Percentiles rank a stretch among this genome's conserved stretches.
Evolutionary conservation across 2,113 vertebrate genomes (phyloP).

Genomic region (Guaruba guarouba): DNA sequence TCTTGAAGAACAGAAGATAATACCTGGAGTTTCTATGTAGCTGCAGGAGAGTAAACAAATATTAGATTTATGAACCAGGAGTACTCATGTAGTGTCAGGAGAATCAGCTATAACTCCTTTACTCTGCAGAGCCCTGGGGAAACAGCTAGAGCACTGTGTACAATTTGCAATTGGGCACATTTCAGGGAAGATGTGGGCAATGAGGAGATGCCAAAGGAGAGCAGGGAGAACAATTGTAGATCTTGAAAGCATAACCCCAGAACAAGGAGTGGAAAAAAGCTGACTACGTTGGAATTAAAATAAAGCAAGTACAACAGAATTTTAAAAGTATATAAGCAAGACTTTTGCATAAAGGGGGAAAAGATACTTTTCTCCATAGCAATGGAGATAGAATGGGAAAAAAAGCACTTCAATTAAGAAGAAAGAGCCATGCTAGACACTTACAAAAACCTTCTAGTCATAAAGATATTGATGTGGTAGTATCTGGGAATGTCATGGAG

Average conservation of each 20-base stretch:
- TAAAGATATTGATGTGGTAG: not conserved
- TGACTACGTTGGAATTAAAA: not conserved
- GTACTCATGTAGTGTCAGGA: not conserved
- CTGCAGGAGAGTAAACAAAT: not conserved
- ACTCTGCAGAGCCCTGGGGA: not conserved
- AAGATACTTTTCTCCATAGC: not conserved
- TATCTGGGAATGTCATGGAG: not conserved
- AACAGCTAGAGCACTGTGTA: slow-evolving; percentile 12
- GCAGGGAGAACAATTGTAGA: not conserved
- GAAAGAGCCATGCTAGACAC: not conserved
- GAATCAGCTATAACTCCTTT: not conserved
- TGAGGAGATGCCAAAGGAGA: slow-evolving; percentile 12
- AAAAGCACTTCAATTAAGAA: not conserved
- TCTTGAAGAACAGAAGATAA: not conserved
- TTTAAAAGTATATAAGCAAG: not conserved
- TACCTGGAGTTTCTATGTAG: not conserved
- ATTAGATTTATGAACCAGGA: not conserved
- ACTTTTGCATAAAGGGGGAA: not conserved
- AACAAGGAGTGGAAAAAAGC: not conserved
- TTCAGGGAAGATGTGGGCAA: slow-evolving; percentile 21
- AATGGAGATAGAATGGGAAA: not conserved
- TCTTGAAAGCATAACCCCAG: slow-evolving; percentile 8
- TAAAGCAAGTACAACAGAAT: not conserved
- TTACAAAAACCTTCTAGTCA: not conserved
- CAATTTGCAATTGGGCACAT: not conserved